phyloP scores from a whole-genome alignment of 2,797 vertebrate genomes.

The Pangasius larnaudii region DNA sequence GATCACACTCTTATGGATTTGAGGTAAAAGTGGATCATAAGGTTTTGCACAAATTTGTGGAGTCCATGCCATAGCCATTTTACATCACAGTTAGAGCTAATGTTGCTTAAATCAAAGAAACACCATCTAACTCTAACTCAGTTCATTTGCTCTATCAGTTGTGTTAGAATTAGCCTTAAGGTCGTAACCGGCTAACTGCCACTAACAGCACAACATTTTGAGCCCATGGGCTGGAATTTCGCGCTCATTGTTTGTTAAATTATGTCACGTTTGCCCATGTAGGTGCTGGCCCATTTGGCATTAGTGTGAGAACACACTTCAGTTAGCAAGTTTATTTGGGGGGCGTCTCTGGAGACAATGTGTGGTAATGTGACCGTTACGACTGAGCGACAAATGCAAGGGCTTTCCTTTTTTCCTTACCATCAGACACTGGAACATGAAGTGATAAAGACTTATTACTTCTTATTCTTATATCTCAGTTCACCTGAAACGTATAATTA shows the following conservation, averaged over 20 bases:
- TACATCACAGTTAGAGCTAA: not conserved
- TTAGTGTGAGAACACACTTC: slow-evolving; percentile 61
- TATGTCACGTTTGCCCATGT: slow-evolving; percentile 51
- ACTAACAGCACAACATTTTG: slow-evolving; percentile 6
- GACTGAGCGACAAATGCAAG: slow-evolving; percentile 47
- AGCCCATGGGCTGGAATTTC: slow-evolving; percentile 35
- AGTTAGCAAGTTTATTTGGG: slow-evolving; percentile 58
- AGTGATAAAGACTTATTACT: not conserved
- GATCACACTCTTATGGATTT: not conserved
- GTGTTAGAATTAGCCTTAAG: not conserved
- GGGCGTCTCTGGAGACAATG: slow-evolving; percentile 54
- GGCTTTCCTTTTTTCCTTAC: slow-evolving; percentile 30
- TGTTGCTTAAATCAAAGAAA: not conserved
- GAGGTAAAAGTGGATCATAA: not conserved
- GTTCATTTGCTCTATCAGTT: not conserved
- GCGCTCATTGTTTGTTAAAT: slow-evolving; percentile 34
- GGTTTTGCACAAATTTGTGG: not conserved
- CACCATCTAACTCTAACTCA: not conserved
- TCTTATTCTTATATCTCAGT: not conserved
- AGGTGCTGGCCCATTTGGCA: slow-evolving; percentile 51
- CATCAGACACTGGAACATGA: not conserved
- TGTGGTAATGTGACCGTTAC: slow-evolving; percentile 49
- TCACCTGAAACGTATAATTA: not conserved
- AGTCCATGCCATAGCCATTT: not conserved
- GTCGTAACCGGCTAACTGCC: not conserved